phyloP scores from a whole-genome alignment of 2,797 vertebrate species.

The Tachyglossus aculeatus region DNA sequence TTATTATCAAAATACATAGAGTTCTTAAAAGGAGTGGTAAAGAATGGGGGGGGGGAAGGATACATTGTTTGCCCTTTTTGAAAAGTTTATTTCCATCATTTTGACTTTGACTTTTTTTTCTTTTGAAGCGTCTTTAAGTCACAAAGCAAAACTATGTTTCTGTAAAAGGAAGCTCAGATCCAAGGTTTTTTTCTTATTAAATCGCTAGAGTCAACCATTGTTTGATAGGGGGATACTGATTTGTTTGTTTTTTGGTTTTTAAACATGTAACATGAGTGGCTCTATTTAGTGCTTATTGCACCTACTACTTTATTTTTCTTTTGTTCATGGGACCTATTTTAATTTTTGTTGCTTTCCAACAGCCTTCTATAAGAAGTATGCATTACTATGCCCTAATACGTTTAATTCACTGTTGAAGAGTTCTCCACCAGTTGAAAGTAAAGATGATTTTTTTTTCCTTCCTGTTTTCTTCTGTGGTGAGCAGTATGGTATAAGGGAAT shows the following conservation, averaged over 20 bases:
- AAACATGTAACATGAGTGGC: not conserved
- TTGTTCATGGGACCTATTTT: slow-evolving; percentile 15
- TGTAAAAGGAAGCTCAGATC: not conserved
- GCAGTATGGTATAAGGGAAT: not conserved
- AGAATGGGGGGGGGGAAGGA: slow-evolving; percentile 7
- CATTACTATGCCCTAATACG: not conserved
- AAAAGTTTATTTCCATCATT: not conserved
- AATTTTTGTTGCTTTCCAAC: slow-evolving; percentile 20
- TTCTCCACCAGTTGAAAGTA: slow-evolving; percentile 13
- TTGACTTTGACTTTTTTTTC: not conserved
- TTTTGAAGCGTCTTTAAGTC: slow-evolving; percentile 12
- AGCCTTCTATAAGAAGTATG: slow-evolving; percentile 15
- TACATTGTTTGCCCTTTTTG: not conserved
- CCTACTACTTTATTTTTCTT: not conserved
- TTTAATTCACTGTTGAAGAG: slow-evolving; percentile 20
- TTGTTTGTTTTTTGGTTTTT: not conserved
- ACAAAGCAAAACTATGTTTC: not conserved
- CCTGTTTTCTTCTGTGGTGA: no score
- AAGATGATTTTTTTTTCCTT: slow-evolving; percentile 6
- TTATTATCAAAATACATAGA: not conserved
- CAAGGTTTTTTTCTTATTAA: not conserved
- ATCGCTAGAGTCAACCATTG: not conserved
- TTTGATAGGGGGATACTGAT: no score
- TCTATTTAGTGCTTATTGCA: slow-evolving; percentile 14
- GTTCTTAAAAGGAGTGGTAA: slow-evolving; percentile 19